Base-by-base conservation (phyloP, 2,888 invertebrate species). In the Erebia aethiops region DNA sequence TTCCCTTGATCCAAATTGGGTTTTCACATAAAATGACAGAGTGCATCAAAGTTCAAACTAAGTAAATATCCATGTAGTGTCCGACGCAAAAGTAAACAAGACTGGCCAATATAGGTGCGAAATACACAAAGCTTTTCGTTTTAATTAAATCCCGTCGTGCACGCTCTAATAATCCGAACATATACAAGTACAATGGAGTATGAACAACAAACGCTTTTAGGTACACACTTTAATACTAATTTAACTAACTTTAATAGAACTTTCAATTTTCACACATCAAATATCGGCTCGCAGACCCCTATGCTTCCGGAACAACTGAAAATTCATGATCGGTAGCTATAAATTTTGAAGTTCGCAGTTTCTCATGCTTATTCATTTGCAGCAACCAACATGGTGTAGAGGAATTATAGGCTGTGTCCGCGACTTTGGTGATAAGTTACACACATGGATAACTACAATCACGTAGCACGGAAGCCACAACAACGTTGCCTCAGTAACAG, bases 141-240 rank as follows among this genome's bases (percentile, higher is more conserved):
- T 60, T 60, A 41, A 60, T 60, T 60, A 35, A 60, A 60, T 41
- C 58, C 58, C 35, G n/a, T n/a, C 58, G 16, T 41, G 41, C 41
- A 16, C 10, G 58, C 41, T 60, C 16, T 41, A 60, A 60, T 41
- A 56, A 56, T 56, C 56, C 56, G 16, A 13, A 56, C 4, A 1
- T 26, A 26, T 26, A 26, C 13, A 1, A 4, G 13, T 26, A 56
- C 56, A 56, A 35, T 35, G 7, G 35, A 26, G 26, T 26, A 56
- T 10, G 21, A 13, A 8, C 56, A 56, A 21, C 56, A 21, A 7
- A 5, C 51, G 51, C 56, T 21, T 26, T 56, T 35, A 35, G 35
- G 35, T 21, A 56, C 56, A 4, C 56, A 18, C 9, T 21, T 21
- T 2, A 56, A 13, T 7, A 35, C 35, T 7, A 35, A 0, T 35